Evolutionary conservation across 2,113 vertebrate genomes (phyloP).

Genomic region (Chloebia gouldiae): DNA sequence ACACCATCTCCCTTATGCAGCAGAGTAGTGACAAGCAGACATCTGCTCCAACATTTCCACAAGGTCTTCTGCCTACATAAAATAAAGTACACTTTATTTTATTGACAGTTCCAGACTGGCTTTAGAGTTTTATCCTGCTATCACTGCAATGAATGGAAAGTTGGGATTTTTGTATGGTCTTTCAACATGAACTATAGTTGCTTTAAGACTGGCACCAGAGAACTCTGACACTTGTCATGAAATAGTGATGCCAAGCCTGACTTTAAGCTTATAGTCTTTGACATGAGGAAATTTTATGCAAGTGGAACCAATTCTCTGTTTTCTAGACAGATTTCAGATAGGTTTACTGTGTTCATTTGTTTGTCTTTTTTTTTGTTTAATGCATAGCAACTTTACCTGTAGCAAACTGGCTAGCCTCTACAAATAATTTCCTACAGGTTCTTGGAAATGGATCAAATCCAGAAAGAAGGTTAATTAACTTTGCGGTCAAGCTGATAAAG

Average conservation of each 20-base stretch:
- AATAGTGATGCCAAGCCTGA: not conserved
- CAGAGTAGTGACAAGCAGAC: not conserved
- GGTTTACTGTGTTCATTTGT: not conserved
- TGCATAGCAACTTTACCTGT: not conserved
- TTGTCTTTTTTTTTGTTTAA: not conserved
- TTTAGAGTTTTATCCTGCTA: not conserved
- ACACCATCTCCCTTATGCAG: not conserved
- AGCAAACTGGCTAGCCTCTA: not conserved
- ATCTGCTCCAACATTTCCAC: not conserved
- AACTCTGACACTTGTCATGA: not conserved
- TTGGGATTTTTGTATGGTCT: not conserved
- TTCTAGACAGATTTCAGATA: not conserved
- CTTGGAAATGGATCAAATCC: conserved; percentile 7
- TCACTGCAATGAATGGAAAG: not conserved
- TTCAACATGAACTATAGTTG: not conserved
- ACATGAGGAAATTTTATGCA: not conserved
- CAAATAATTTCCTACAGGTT: not conserved
- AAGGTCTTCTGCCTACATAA: not conserved
- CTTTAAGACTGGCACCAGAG: not conserved
- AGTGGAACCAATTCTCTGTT: not conserved
- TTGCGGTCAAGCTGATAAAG: not conserved
- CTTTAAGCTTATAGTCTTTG: not conserved
- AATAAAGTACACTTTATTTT: not conserved
- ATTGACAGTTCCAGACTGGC: not conserved
- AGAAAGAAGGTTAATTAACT: conserved; percentile 31